Evolutionary conservation across 2,797 vertebrate species (phyloP).

Genomic region (Enteromius mattozi): DNA sequence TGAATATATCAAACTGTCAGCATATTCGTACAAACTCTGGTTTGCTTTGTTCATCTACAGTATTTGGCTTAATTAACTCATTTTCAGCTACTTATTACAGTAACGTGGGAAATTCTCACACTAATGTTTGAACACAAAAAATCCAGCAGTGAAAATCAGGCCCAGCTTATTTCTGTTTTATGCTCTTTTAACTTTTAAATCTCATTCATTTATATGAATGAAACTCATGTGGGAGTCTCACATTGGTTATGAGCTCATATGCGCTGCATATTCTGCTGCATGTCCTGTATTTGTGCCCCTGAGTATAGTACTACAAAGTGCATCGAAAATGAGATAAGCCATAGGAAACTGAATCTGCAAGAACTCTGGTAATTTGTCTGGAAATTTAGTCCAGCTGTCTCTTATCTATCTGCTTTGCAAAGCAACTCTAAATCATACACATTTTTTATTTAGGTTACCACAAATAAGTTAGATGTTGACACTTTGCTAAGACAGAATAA

Average conservation of each 20-base stretch:
- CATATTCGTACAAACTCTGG: not conserved
- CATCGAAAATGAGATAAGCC: not conserved
- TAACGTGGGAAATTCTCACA: not conserved
- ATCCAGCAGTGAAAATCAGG: not conserved
- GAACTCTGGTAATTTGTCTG: not conserved
- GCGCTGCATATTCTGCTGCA: not conserved
- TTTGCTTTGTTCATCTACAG: not conserved
- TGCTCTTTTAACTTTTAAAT: not conserved
- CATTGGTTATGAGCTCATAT: not conserved
- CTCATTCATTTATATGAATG: not conserved
- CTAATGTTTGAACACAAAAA: not conserved
- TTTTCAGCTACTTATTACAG: not conserved
- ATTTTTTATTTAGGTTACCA: not conserved
- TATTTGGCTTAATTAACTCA: not conserved
- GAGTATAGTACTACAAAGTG: conserved; percentile 12
- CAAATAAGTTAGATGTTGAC: not conserved
- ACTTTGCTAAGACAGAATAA: not conserved
- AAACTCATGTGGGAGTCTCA: not conserved
- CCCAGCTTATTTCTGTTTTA: not conserved
- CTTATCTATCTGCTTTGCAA: conserved; percentile 4
- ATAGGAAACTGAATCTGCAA: not conserved
- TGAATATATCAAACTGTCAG: conserved; percentile 4
- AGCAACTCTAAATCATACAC: not conserved
- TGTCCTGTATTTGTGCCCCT: conserved; percentile 12
- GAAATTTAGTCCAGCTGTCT: conserved; percentile 1